phyloP scores from a whole-genome alignment of 2,888 invertebrate genomes.

The Oscheius sp. region DNA sequence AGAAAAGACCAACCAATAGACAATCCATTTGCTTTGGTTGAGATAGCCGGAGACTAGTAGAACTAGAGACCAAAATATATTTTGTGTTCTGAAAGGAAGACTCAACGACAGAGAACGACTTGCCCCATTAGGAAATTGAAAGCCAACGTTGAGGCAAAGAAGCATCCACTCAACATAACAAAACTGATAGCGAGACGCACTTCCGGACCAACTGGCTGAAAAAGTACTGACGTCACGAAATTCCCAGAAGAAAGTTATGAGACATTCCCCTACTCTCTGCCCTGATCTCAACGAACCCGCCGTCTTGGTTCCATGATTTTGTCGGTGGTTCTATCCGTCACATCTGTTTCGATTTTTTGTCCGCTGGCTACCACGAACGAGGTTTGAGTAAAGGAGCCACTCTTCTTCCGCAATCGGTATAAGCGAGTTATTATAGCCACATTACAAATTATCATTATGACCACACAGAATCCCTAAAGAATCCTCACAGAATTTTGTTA shows the following conservation, averaged over 20 bases:
- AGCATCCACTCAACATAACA: constrained; percentile 23
- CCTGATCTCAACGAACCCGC: too few relatives aligned
- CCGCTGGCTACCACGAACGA: background rate
- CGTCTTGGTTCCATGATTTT: background rate
- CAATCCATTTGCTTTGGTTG: constrained; percentile 27
- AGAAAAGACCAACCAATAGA: constrained; percentile 10
- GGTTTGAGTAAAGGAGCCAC: background rate
- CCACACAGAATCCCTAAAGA: constrained; percentile 1
- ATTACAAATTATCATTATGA: constrained; percentile 12
- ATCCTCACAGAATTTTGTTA: background rate
- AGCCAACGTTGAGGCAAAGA: constrained; percentile 14
- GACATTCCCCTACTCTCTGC: too few relatives aligned
- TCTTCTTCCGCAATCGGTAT: background rate
- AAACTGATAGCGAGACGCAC: constrained; percentile 14
- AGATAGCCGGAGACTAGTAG: background rate
- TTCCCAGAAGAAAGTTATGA: too few relatives aligned
- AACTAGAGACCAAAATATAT: background rate
- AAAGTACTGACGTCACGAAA: background rate
- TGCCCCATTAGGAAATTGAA: constrained; percentile 24
- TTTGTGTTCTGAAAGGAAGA: background rate
- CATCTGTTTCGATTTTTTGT: background rate
- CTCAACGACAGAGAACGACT: background rate
- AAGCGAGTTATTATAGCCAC: background rate
- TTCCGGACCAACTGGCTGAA: constrained; percentile 18
- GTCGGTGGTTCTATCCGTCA: background rate